Conservation (phyloP, 2,888 invertebrate genomes). For the Dusona sp. region DNA sequence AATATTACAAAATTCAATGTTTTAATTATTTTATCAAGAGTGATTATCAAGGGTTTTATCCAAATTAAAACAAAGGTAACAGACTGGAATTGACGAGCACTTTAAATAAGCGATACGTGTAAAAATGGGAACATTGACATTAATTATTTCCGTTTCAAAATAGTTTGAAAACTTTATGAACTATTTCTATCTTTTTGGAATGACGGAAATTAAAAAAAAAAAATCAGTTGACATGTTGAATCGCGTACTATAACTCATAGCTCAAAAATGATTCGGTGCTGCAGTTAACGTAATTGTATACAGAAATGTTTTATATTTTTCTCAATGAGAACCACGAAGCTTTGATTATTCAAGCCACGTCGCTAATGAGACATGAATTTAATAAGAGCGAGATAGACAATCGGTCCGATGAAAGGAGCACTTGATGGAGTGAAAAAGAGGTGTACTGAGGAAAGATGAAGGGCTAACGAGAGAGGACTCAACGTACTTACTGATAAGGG, state of each 20-base stretch:
- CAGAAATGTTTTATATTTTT: slow-evolving; percentile 16
- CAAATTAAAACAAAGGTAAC: too few relatives aligned
- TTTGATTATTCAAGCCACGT: slow-evolving; percentile 47
- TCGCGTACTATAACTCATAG: background rate
- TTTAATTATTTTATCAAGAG: too few relatives aligned
- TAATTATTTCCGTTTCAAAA: background rate
- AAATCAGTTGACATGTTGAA: background rate
- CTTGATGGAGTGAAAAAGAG: slow-evolving; percentile 46
- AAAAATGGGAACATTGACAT: background rate
- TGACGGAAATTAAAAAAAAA: background rate
- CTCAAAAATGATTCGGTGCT: background rate
- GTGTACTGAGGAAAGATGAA: slow-evolving; percentile 22
- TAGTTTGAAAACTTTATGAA: background rate
- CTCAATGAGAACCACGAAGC: background rate
- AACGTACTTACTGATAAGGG: slow-evolving; percentile 58
- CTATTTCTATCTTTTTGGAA: background rate
- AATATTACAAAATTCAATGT: too few relatives aligned
- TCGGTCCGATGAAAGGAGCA: slow-evolving; percentile 57
- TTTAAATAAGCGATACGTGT: too few relatives aligned
- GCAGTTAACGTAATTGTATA: background rate
- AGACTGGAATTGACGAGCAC: too few relatives aligned
- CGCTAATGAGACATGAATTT: slow-evolving; percentile 66
- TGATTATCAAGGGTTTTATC: too few relatives aligned
- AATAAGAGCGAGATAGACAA: slow-evolving; percentile 59
- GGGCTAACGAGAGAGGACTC: slow-evolving; percentile 48